A percentile compares a stretch with the other conserved stretches of the same genome.
phyloP scores from a whole-genome alignment of 2,113 vertebrate species.

The Emydocephalus ijimae region DNA sequence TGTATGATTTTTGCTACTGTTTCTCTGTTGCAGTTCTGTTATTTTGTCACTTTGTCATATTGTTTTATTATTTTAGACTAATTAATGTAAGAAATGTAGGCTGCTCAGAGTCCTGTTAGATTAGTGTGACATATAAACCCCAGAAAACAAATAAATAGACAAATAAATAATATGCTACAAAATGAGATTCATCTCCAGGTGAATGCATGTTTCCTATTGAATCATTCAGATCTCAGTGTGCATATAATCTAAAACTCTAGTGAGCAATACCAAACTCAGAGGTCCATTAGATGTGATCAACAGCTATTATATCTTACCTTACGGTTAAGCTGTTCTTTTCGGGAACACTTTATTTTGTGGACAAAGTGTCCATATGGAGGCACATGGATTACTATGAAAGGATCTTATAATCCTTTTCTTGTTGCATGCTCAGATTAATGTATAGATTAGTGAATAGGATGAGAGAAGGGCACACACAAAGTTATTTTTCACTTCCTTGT shows the following conservation, averaged over 20 bases:
- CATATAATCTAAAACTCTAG: background rate
- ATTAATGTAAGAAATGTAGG: background rate
- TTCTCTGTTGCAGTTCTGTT: background rate
- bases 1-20: background rate
- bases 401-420: background rate
- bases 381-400: background rate
- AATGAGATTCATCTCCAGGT: background rate
- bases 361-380: background rate
- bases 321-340: background rate
- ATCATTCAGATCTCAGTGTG: background rate
- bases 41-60: background rate
- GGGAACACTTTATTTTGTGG: background rate
- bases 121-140: background rate
- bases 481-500: background rate
- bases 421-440: background rate
- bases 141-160: background rate
- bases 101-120: background rate
- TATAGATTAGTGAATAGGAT: background rate
- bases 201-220: background rate
- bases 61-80: background rate
- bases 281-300: background rate
- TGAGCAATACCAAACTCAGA: background rate
- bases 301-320: background rate
- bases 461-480: background rate
- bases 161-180: background rate